Evolutionary conservation across 1,140 invertebrate species (phyloP), one percentile per base, ranked within the genome.

Genomic region (Drosophila hydei): DNA sequence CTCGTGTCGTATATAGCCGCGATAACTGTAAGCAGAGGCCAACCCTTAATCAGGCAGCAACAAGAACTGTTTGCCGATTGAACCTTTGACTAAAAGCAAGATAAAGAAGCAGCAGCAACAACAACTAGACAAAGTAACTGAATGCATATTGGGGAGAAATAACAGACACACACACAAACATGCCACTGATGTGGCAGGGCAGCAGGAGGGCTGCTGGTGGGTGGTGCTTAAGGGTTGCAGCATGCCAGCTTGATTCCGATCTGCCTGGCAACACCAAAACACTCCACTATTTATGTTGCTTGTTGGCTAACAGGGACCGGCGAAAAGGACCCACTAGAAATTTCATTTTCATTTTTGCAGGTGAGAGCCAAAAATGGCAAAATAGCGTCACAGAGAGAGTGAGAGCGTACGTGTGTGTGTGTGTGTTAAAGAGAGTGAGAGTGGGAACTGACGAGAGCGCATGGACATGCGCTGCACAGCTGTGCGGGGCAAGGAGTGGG

Each of bases 341-440:
- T 85, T 85, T 85, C 81, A 88, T 75, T 85, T 85, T 85, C 81
- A 85, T 73, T 85, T 85, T 72, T 50, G 81, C 81, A 85, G 81
- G 74, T 85, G 77, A 85, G 81, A 67, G 63, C 42, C 38, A 63
- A 68, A 63, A 27, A 33, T 16, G 21, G 14, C 8, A 12, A 47
- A 18, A 16, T 9, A 23, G 27, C n/a, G 50, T 9, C 38, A 38
- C 42, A 47, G 50, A 33, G 21, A 12, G 33, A 54, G 60, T 40
- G 56, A 47, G 38, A 16, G 14, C 5, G 38, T n/a, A n/a, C 6
- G 4, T n/a, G 14, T 40, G 38, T 40, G 14, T 14, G 14, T 40
- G 38, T 33, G 9, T 3, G 27, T 4, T 11, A 33, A 33, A 33
- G 30, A 33, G 30, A 33, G 30, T 33, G 59, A 16, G 47, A 12